Conservation (phyloP, 2,888 invertebrate genomes). For the Chrysotoxum bicinctum region DNA sequence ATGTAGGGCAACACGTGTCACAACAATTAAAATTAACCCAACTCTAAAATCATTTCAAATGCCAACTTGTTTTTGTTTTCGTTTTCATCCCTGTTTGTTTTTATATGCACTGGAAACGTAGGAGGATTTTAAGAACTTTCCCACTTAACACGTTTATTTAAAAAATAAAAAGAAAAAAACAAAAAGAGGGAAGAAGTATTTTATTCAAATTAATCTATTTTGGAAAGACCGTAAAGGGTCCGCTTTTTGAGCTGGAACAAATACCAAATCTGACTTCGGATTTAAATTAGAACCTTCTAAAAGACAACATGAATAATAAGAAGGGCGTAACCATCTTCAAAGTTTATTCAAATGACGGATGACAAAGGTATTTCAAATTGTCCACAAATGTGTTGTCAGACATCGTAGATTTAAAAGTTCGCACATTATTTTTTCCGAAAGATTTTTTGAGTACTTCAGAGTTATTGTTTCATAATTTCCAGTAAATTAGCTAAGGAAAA, state of each 20-base stretch:
- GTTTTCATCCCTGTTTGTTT: neutral
- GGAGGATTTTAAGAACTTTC: constrained; percentile 18
- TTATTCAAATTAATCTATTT: constrained; percentile 11
- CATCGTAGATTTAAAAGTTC: too few species aligned
- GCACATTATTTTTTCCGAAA: too few species aligned
- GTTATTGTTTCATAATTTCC: too few species aligned
- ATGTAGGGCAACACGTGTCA: constrained; percentile 54
- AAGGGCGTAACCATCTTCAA: neutral
- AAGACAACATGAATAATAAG: neutral
- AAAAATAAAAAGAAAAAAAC: neutral
- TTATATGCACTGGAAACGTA: constrained; percentile 12
- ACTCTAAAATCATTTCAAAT: constrained; percentile 34
- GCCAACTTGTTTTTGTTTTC: neutral
- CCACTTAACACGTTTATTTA: constrained; percentile 46
- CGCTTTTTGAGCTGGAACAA: neutral
- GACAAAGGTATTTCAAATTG: neutral
- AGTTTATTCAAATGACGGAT: neutral
- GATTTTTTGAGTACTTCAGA: too few species aligned
- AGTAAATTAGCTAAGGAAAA: too few species aligned
- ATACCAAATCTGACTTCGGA: neutral
- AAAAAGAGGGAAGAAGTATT: neutral
- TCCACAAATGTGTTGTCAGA: too few species aligned
- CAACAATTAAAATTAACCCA: constrained; percentile 48
- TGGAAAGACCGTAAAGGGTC: neutral
- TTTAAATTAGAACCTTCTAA: neutral